Conservation (phyloP, 92 coral and sea anemone species). For the Desmophyllum pertusum region DNA sequence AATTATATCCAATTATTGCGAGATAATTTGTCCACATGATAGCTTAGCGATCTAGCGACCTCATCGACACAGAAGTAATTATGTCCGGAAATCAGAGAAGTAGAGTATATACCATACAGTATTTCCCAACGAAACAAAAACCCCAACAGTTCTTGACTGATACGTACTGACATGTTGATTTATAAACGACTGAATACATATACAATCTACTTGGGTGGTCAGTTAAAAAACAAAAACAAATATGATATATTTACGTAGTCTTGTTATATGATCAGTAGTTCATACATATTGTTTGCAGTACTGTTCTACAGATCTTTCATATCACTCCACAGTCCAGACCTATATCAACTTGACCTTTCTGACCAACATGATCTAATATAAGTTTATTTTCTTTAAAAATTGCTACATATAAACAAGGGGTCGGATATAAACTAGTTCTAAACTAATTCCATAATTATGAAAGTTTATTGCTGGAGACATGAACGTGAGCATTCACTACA, state of each 20-base stretch:
- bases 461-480: too few relatives aligned
- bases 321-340: neutral
- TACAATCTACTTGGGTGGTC: neutral
- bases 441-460: too few relatives aligned
- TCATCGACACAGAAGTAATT: neutral
- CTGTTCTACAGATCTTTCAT: neutral
- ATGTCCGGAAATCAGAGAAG: neutral
- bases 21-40: too few relatives aligned
- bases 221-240: neutral
- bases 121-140: neutral
- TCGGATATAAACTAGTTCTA: too few relatives aligned
- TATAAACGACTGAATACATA: too few relatives aligned
- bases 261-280: neutral
- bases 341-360: constrained; percentile 1
- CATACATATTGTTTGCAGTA: neutral
- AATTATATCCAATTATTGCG: too few relatives aligned
- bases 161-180: neutral
- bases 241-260: neutral
- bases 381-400: neutral
- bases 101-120: neutral
- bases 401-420: too few relatives aligned
- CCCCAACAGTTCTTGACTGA: neutral
- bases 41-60: neutral
- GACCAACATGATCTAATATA: neutral
- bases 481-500: too few relatives aligned